Conservation (phyloP, 2,888 invertebrate species). For the Tetheella fluctuosa region DNA sequence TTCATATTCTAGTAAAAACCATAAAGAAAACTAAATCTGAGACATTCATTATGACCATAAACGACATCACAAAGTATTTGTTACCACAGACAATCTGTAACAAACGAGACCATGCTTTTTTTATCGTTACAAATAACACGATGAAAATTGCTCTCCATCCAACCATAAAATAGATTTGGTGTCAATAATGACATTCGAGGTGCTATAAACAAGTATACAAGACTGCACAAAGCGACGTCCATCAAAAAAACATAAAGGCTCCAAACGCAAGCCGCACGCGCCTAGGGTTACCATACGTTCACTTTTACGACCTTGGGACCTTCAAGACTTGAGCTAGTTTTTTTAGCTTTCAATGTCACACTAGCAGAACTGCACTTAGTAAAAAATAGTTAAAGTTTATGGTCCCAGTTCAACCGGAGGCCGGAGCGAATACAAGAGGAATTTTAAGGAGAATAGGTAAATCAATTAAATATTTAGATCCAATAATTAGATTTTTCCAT, state of each 20-base stretch:
- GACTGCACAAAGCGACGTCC: constrained; percentile 5
- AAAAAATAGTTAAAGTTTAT: too few relatives aligned
- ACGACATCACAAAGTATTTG: too few relatives aligned
- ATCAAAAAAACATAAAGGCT: constrained; percentile 12
- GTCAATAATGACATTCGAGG: constrained; percentile 5
- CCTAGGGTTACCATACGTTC: neutral
- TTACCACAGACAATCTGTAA: neutral
- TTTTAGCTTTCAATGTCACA: too few relatives aligned
- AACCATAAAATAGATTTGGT: constrained; percentile 6
- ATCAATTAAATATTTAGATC: too few relatives aligned
- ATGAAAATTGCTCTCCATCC: neutral
- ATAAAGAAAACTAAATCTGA: too few relatives aligned
- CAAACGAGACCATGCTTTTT: neutral
- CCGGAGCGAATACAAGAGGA: too few relatives aligned
- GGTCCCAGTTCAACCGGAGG: too few relatives aligned
- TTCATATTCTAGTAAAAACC: too few relatives aligned
- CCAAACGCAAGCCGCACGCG: neutral
- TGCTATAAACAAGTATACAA: constrained; percentile 4
- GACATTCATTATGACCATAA: too few relatives aligned
- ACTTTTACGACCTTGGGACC: neutral
- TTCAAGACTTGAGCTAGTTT: neutral
- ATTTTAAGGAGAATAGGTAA: too few relatives aligned
- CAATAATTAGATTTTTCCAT: too few relatives aligned
- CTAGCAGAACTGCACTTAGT: too few relatives aligned
- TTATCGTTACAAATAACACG: neutral